phyloP scores from a whole-genome alignment of 2,113 vertebrate species.

The Catharus fuscescens region DNA sequence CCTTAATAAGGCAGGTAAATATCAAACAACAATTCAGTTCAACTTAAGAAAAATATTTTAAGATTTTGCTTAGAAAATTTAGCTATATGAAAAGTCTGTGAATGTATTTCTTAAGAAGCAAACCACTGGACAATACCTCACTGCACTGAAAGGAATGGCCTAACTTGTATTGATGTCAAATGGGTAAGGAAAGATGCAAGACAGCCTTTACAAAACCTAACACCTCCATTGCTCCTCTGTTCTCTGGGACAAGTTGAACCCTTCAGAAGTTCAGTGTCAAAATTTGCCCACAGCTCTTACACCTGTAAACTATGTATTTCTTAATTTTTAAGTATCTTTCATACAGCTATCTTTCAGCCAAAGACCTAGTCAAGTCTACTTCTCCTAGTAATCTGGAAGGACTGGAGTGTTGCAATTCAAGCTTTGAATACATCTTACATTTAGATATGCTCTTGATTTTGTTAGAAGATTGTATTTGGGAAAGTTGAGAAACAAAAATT shows the following conservation, averaged over 20 bases:
- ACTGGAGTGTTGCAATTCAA: background rate
- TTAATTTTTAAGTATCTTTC: background rate
- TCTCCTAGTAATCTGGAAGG: background rate
- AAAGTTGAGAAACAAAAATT: background rate
- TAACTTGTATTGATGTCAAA: background rate
- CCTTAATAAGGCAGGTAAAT: slow-evolving; percentile 18
- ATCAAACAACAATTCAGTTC: background rate
- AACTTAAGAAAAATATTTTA: background rate
- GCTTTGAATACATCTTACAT: background rate
- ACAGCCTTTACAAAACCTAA: background rate
- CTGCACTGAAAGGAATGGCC: background rate
- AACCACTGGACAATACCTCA: background rate
- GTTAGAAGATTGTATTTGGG: background rate
- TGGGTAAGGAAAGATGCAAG: background rate
- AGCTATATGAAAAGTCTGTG: background rate
- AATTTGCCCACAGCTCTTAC: background rate
- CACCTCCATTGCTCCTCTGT: background rate
- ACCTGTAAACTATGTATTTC: background rate
- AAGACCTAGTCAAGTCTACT: background rate
- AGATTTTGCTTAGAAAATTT: background rate
- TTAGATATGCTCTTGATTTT: background rate
- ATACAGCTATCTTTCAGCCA: background rate
- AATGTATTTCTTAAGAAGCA: background rate
- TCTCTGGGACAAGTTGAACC: background rate
- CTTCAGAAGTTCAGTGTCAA: background rate